phyloP scores from a whole-genome alignment of 2,888 invertebrate genomes.

The Pyrrhosoma nymphula region DNA sequence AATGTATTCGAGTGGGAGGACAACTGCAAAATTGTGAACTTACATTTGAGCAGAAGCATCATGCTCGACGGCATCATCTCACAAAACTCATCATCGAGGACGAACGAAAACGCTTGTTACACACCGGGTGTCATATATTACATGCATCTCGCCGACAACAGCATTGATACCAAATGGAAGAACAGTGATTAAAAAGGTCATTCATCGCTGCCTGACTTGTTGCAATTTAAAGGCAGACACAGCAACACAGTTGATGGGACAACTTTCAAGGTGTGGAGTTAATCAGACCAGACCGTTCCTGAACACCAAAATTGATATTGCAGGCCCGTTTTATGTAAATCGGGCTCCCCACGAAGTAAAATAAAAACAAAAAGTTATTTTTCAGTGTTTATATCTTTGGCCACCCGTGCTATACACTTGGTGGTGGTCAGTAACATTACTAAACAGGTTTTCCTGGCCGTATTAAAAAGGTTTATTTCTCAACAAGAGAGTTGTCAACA shows the following conservation, averaged over 20 bases:
- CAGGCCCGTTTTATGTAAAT: no score
- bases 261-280: no score
- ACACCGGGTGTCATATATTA: not conserved
- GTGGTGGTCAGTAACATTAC: not conserved
- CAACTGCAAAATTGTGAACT: not conserved
- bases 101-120: not conserved
- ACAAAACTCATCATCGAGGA: not conserved
- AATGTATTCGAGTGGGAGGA: not conserved
- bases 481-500: not conserved
- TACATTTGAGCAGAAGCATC: not conserved
- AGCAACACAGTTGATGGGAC: no score
- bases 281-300: no score
- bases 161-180: not conserved
- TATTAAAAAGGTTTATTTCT: not conserved
- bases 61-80: not conserved
- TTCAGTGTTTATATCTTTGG: no score
- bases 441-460: not conserved
- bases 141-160: not conserved
- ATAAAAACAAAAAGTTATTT: no score
- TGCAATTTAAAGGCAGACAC: no score
- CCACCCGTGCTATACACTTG: no score
- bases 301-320: no score
- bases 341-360: no score
- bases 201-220: no score
- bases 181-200: no score